Conservation (phyloP, 2,113 vertebrate species). For the Laticauda laticaudata region DNA sequence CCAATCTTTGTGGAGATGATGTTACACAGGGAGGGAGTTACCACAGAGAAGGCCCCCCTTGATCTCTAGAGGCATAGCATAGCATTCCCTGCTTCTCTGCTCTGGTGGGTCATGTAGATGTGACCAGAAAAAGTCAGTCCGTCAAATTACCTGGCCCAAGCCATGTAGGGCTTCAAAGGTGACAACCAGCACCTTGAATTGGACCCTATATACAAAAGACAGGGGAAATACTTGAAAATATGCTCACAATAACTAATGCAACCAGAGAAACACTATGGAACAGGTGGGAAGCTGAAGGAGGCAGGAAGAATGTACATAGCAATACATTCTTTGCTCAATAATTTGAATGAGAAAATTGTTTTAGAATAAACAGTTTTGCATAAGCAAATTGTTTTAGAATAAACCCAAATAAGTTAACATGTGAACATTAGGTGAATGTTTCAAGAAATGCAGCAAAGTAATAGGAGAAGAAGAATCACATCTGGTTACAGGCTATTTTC, state of each 20-base stretch:
- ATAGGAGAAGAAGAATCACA: neutral
- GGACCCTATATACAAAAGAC: neutral
- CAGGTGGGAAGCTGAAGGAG: neutral
- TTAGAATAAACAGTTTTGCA: neutral
- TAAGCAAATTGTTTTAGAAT: neutral
- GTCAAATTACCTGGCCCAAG: neutral
- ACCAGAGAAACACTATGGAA: neutral
- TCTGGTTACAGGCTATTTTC: neutral
- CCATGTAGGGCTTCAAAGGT: no score
- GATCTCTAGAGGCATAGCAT: neutral
- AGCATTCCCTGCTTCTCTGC: neutral
- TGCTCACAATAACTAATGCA: neutral
- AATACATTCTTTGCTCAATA: neutral
- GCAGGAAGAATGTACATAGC: neutral
- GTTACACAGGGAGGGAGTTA: neutral
- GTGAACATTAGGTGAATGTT: neutral
- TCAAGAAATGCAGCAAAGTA: neutral
- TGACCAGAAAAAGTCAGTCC: neutral
- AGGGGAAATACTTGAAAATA: neutral
- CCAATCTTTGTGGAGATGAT: neutral
- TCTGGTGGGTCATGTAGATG: neutral
- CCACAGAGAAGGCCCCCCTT: neutral
- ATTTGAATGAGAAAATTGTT: neutral
- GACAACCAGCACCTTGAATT: neutral
- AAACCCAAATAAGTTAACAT: neutral